Evolutionary conservation across 2,888 invertebrate species (phyloP).

Genomic region (Congeria kusceri): DNA sequence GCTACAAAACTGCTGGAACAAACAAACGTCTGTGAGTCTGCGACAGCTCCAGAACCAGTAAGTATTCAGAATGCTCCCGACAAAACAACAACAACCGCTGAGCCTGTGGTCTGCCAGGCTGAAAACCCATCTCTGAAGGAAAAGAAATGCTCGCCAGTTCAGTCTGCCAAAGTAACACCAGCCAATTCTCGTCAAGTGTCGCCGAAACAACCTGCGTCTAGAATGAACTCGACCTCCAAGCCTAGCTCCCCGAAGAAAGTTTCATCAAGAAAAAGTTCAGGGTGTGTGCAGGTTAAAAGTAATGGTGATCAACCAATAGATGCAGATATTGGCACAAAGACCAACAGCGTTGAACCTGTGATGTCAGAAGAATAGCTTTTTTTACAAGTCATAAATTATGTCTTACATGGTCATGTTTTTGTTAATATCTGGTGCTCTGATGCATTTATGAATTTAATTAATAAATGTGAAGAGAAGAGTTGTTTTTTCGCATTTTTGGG

Average conservation of each 20-base stretch:
- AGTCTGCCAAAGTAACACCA: not conserved
- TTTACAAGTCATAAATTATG: not conserved
- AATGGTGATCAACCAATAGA: constrained; percentile 8
- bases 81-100: not conserved
- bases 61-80: constrained; percentile 5
- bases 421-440: not conserved
- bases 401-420: too few species aligned
- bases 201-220: constrained; percentile 11
- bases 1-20: constrained; percentile 28
- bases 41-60: not conserved
- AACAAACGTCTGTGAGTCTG: constrained; percentile 1
- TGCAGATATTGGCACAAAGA: not conserved
- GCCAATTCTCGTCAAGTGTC: constrained; percentile 4
- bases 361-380: not conserved
- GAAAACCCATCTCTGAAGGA: constrained; percentile 13
- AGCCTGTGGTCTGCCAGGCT: not conserved
- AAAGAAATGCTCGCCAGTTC: not conserved
- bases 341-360: not conserved
- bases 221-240: constrained; percentile 7
- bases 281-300: constrained; percentile 1
- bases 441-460: not conserved
- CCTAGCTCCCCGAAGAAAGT: constrained; percentile 14
- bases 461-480: too few species aligned
- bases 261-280: constrained; percentile 27
- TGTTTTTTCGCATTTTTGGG: too few species aligned